Conservation (phyloP, 2,113 vertebrate genomes). For the Leucopsar rothschildi region DNA sequence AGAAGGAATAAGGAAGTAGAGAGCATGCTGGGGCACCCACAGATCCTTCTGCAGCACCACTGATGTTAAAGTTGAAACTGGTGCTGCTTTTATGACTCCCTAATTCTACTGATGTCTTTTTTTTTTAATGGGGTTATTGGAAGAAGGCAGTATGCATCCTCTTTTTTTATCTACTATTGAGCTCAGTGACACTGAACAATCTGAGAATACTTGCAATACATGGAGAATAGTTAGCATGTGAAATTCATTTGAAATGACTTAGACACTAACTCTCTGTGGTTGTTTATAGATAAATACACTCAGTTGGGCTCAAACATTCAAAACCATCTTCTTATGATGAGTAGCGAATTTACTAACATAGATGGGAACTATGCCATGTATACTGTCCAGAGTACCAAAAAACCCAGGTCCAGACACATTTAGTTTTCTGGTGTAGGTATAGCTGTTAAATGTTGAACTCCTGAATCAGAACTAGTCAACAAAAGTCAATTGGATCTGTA, state of each 20-base stretch:
- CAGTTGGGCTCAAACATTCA: not conserved
- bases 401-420: not conserved
- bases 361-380: not conserved
- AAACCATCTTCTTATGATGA: not conserved
- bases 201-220: not conserved
- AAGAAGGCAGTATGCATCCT: not conserved
- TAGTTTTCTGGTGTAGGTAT: not conserved
- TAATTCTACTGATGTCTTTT: not conserved
- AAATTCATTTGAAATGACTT: not conserved
- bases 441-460: not conserved
- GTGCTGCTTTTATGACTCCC: not conserved
- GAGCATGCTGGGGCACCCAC: not conserved
- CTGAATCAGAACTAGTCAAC: not conserved
- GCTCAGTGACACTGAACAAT: not conserved
- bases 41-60: not conserved
- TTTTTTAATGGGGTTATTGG: not conserved
- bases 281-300: not conserved
- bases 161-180: not conserved
- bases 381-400: not conserved
- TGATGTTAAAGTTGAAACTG: not conserved
- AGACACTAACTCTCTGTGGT: not conserved
- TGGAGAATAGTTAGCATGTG: not conserved
- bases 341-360: not conserved
- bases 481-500: not conserved
- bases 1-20: not conserved